Conservation (phyloP, 2,797 vertebrate species). For the Anguilla marmorata region DNA sequence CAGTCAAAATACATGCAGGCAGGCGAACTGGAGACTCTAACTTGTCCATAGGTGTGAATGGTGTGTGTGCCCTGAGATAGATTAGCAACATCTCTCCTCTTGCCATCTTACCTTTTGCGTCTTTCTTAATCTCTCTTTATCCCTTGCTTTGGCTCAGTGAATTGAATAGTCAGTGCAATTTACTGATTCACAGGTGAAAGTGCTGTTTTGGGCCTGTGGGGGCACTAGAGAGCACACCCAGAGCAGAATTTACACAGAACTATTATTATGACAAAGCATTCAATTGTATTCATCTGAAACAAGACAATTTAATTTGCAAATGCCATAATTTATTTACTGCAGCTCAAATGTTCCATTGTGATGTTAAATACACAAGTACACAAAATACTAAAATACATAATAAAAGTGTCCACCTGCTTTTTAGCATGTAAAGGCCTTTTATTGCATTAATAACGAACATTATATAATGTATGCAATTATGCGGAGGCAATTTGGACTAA, state of each 20-base stretch:
- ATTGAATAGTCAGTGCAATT: neutral
- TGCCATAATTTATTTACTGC: no score
- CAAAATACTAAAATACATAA: neutral
- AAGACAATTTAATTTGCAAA: no score
- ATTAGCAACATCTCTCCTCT: no score
- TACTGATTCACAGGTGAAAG: neutral
- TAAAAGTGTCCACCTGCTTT: neutral
- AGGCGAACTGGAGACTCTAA: no score
- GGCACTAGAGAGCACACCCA: neutral
- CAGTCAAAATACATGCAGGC: no score
- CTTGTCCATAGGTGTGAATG: no score
- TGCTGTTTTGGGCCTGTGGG: neutral
- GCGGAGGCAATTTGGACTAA: no score
- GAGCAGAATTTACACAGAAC: neutral
- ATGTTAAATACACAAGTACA: neutral
- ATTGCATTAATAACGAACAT: neutral
- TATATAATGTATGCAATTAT: neutral
- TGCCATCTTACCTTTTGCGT: no score
- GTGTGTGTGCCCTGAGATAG: no score
- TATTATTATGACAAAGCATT: neutral
- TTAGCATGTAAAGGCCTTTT: neutral
- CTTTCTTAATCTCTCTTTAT: no score
- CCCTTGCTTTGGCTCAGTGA: no score
- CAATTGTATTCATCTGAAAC: neutral
- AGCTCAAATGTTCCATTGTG: no score